These are phyloP conservation scores for Lucinisca nassula DNA, from an alignment of 2,888 invertebrate genomes.

Conservation along the genomic window DNA sequence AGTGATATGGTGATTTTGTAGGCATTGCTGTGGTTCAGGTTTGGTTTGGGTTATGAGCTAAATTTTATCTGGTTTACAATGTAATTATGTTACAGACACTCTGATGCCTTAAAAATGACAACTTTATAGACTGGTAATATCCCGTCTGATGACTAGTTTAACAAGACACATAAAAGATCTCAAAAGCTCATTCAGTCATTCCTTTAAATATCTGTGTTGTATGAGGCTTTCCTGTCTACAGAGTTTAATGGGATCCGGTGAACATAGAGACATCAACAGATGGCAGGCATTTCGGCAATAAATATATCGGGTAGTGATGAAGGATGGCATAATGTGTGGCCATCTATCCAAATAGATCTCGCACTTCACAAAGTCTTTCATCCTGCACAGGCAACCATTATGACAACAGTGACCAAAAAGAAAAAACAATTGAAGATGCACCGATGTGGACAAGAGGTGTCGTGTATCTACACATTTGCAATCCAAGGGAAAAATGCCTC, in stretches of 20 bases:
- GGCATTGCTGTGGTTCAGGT: no score
- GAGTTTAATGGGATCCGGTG: not conserved
- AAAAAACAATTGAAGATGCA: not conserved
- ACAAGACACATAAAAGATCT: no score
- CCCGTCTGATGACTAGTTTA: no score
- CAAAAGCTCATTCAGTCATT: no score
- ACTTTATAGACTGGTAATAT: no score
- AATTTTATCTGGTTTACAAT: no score
- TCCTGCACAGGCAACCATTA: not conserved
- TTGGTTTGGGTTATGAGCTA: no score
- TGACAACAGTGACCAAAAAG: not conserved
- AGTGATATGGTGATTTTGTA: no score
- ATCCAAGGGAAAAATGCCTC: not conserved
- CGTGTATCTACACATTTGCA: not conserved
- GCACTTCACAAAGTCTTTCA: not conserved
- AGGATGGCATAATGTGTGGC: not conserved
- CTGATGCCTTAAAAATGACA: no score
- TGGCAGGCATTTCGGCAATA: not conserved
- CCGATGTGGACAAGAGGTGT: not conserved
- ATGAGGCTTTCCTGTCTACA: not conserved
- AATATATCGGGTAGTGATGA: not conserved
- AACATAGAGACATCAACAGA: not conserved
- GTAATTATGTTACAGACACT: no score
- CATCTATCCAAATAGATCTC: not conserved
- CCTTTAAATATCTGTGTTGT: no score